Evolutionary conservation across 1,140 invertebrate genomes (phyloP), one percentile per base, ranked within the genome.

Genomic region (Zophobas atratus): DNA sequence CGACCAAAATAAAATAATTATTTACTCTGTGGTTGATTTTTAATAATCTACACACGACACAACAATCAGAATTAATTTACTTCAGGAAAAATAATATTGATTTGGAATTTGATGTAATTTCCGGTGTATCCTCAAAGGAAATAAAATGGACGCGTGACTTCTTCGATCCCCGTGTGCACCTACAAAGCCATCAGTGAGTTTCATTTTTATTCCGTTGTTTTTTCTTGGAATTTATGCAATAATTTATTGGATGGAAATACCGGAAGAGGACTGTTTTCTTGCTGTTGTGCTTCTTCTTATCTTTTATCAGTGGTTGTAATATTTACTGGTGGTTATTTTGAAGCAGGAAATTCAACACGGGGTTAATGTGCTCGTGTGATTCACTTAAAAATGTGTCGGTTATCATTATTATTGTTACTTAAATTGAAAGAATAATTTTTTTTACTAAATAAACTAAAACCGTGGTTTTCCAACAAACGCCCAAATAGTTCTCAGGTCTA

Each of bases 71-170:
- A 67, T 67, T 67, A 67, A 67, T 67, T 67, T 67, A 41, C 20
- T 67, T 36, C 60, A 67, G 60, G 60, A 67, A 67, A 67, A 46
- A 39, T 71, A 43, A 55, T 77, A 70, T 77, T 77, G 41, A 55
- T 71, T 70, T 53, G 48, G 60, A 74, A 78, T 78, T 49, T 46
- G 8, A 49, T 78, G 43, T 78, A 78, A 78, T 78, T 78, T 78
- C 77, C 77, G 70, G 71, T 60, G 51, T 63, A 74, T 51, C 73
- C 77, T 78, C 77, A 71, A 70, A 55, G 70, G 77, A 78, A 78
- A 78, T 78, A 46, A 78, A 77, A 77, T 73, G 43, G 55, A 56
- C 41, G 39, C 60, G 60, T 67, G 60, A 67, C 60, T 67, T 6
- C n/a, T 51, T 51, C 49, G 3, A n/a, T 20, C 4, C 49, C 49